Evolutionary conservation across 2,888 invertebrate species (phyloP), one percentile per base, ranked within the genome.

Genomic region (Clistopyga incitator): DNA sequence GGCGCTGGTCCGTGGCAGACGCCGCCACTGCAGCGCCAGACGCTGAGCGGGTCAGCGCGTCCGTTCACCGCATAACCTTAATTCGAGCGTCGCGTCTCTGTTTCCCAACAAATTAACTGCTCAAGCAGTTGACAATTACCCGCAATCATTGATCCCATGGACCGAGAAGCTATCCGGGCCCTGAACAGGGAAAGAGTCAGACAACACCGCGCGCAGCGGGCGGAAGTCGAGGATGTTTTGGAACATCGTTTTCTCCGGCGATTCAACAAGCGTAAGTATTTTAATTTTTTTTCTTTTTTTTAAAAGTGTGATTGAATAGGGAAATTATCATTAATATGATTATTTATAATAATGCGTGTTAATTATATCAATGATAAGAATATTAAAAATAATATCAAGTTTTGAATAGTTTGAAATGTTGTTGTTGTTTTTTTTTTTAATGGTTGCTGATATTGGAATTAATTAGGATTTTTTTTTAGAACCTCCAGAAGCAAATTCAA

Each of bases 11-110:
- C 29, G 59, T 15, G 34, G 38, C 15, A 8, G 42, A 42, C 18
- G 59, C 59, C 25, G 77, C 77, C 77, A 67, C 54, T 65, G 38
- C 34, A 23, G 13, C 23, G 68, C 61, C 29, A 50, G 50, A 52
- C 23, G 29, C 42, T 56, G 52, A 42, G 18, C 54, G 23, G 50
- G 38, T 54, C 20, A 71, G 18, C 52, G 18, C 70, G 38, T 6
- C 15, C 6, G 42, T 23, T 34, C 34, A 56, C 54, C 56, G 42
- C 25, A 42, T 56, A 72, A 72, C 71, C 71, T 72, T 45, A 13
- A 0, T 25, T 25, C 2, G 6, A 54, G 56, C 13, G 56, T 54
- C 18, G 25, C 2, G 50, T 20, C 45, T 11, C 6, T 18, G 38
- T 67, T 25, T 38, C n/a, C 1, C 18, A 61, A 23, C 47, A 29